Conservation (phyloP, 2,888 invertebrate species). For the Melinaea menophilus region DNA sequence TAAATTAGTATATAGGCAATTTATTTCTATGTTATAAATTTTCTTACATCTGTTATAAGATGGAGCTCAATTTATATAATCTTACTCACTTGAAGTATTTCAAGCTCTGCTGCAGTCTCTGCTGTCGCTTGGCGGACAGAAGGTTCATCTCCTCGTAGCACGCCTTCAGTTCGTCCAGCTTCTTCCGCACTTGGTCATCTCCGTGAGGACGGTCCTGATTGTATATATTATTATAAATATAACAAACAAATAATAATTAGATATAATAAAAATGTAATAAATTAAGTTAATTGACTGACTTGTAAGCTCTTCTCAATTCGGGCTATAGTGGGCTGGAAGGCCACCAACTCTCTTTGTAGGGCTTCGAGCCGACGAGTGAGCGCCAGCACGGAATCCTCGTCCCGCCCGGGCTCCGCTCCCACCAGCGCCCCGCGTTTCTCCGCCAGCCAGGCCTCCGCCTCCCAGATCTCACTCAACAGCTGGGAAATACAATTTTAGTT, state of each 20-base stretch:
- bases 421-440: constrained; percentile 88
- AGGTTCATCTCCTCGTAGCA: constrained; percentile 66
- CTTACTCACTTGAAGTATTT: constrained; percentile 73
- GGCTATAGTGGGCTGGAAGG: constrained; percentile 85
- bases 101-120: constrained; percentile 76
- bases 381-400: constrained; percentile 93
- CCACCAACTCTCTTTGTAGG: constrained; percentile 87
- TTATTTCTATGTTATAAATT: too few relatives aligned
- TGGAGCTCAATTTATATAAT: too few relatives aligned
- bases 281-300: constrained; percentile 33
- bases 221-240: not conserved
- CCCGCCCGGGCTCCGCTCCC: constrained; percentile 90
- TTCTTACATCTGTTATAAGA: too few relatives aligned
- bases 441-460: constrained; percentile 94
- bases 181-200: constrained; percentile 50
- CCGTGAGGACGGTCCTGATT: constrained; percentile 56
- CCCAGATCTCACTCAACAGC: constrained; percentile 93
- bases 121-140: constrained; percentile 72
- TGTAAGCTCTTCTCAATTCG: constrained; percentile 72
- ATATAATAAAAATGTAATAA: too few relatives aligned
- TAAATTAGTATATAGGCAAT: too few relatives aligned
- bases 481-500: constrained; percentile 43
- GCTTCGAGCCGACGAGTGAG: constrained; percentile 90
- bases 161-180: constrained; percentile 50
- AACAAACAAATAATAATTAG: not conserved